phyloP scores from a whole-genome alignment of 2,113 vertebrate species.

The Pseudopodoces humilis region DNA sequence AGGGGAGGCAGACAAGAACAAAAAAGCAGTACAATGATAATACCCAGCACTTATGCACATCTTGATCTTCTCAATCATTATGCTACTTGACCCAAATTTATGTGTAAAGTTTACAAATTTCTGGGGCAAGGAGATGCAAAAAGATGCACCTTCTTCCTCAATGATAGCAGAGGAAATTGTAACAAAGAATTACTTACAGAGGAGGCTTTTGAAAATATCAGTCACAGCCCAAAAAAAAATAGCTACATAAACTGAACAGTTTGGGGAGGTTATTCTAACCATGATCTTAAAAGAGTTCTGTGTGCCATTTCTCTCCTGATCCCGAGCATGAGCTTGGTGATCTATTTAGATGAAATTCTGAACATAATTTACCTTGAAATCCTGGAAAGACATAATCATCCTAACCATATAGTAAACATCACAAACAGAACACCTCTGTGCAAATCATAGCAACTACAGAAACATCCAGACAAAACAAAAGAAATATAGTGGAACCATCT shows the following conservation, averaged over 20 bases:
- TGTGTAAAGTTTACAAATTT: background rate
- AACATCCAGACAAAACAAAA: background rate
- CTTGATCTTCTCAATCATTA: background rate
- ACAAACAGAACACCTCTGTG: background rate
- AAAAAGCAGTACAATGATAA: background rate
- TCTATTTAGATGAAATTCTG: background rate
- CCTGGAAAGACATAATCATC: background rate
- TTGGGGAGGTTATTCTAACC: background rate
- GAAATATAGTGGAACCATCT: background rate
- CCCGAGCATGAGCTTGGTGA: background rate
- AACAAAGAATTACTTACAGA: background rate
- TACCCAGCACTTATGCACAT: background rate
- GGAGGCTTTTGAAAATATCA: background rate
- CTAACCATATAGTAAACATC: background rate
- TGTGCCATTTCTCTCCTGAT: background rate
- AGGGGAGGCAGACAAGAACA: background rate
- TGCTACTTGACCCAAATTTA: background rate
- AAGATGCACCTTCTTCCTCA: background rate
- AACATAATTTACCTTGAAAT: background rate
- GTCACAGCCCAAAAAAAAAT: background rate
- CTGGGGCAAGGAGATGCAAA: background rate
- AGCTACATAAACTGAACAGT: background rate
- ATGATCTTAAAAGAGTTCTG: background rate
- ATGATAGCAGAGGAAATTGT: background rate
- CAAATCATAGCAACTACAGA: background rate